These are phyloP conservation scores for Polypedilum pembai DNA, from an alignment of 1,140 invertebrate genomes.

Conservation along the genomic window DNA sequence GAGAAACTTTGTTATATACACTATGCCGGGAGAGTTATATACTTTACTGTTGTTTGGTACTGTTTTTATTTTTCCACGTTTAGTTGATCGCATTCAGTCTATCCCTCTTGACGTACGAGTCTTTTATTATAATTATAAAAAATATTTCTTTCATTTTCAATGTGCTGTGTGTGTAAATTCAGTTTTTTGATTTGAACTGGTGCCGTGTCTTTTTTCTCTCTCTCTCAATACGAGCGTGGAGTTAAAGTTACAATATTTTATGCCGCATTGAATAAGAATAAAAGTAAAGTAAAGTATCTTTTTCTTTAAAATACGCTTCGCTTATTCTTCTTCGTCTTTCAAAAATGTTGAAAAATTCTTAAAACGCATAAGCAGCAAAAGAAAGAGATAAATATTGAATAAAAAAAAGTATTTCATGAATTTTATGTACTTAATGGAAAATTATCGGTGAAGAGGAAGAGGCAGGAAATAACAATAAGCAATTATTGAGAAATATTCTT, in stretches of 20 bases:
- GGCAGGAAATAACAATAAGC: conserved; percentile 11
- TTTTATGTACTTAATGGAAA: conserved; percentile 3
- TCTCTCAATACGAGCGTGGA: not conserved
- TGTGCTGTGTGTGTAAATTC: conserved; percentile 9
- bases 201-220: not conserved
- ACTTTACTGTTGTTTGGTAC: conserved; percentile 2
- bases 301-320: not conserved
- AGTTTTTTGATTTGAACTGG: not conserved
- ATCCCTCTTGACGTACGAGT: conserved; percentile 9
- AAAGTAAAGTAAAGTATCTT: not conserved
- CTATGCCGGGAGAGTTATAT: not conserved
- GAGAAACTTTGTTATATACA: not conserved
- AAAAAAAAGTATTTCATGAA: not conserved
- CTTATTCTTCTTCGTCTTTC: not conserved
- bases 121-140: conserved; percentile 1
- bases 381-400: not conserved
- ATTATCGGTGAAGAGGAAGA: conserved; percentile 11
- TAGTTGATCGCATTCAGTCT: conserved; percentile 16
- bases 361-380: not conserved
- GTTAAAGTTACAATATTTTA: not conserved
- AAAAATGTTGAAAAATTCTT: not conserved
- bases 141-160: not conserved
- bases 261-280: not conserved
- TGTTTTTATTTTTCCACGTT: conserved; percentile 18
- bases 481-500: not conserved